Conservation (phyloP, 2,888 invertebrate species). For the Fissipunctia ypsillon region DNA sequence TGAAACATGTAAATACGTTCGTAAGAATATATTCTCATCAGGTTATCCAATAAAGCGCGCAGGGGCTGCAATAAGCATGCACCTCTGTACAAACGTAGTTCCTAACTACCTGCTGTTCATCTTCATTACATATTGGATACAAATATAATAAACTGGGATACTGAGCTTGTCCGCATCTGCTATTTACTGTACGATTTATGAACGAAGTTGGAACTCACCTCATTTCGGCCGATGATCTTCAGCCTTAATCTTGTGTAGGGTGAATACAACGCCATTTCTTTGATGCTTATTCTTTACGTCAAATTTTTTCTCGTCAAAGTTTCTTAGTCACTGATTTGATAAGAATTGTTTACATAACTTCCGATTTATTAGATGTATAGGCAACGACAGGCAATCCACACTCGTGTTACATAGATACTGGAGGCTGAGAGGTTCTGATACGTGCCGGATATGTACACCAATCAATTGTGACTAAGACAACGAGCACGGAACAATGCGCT, state of each 20-base stretch:
- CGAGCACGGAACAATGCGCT: conserved; percentile 62
- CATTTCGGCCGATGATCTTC: conserved; percentile 21
- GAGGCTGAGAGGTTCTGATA: conserved; percentile 72
- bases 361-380: conserved; percentile 36
- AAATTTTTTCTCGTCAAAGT: conserved; percentile 42
- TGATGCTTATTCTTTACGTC: conserved; percentile 16
- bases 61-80: conserved; percentile 4
- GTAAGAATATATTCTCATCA: background rate
- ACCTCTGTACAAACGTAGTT: conserved; percentile 3
- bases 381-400: conserved; percentile 44
- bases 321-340: conserved; percentile 35
- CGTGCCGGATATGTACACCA: conserved; percentile 68
- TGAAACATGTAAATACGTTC: background rate
- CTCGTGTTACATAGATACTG: conserved; percentile 60
- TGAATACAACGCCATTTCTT: conserved; percentile 54
- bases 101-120: conserved; percentile 13
- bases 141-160: conserved; percentile 34
- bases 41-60: conserved; percentile 3
- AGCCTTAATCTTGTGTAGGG: conserved; percentile 34
- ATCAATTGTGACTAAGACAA: conserved; percentile 71
- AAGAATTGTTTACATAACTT: conserved; percentile 50
- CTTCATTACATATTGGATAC: conserved; percentile 27
- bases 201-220: conserved; percentile 56
- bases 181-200: conserved; percentile 3
- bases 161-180: conserved; percentile 6